Conservation (phyloP, 2,113 vertebrate genomes). For the Girardinichthys multiradiatus region DNA sequence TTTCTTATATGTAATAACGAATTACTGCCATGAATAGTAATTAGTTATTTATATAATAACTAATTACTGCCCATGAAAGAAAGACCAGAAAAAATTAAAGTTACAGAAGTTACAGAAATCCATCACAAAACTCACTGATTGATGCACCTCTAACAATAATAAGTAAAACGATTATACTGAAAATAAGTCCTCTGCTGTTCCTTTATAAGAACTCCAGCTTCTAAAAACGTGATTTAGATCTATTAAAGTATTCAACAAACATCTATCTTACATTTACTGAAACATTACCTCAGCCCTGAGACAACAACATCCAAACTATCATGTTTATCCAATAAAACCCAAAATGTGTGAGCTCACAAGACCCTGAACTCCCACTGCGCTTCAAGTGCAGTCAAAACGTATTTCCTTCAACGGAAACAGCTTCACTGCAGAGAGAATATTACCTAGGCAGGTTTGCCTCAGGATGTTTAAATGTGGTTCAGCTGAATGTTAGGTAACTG, state of each 20-base stretch:
- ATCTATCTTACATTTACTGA: conserved; percentile 27
- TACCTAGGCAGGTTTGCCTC: conserved; percentile 58
- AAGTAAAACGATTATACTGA: neutral
- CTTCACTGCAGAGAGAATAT: conserved; percentile 52
- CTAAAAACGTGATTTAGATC: neutral
- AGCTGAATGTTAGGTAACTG: conserved; percentile 50
- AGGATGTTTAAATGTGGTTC: conserved; percentile 57
- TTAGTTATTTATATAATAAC: neutral
- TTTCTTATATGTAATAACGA: neutral
- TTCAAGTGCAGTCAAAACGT: conserved; percentile 52
- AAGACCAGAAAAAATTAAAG: neutral
- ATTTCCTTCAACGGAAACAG: conserved; percentile 62
- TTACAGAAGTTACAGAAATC: neutral
- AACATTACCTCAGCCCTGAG: conserved; percentile 36
- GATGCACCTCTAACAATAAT: neutral
- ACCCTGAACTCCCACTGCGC: conserved; percentile 51
- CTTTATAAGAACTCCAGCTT: neutral
- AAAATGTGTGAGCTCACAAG: conserved; percentile 49
- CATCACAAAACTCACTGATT: neutral
- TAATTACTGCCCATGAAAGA: neutral
- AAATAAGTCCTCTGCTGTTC: neutral
- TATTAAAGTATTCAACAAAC: neutral
- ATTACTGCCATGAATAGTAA: neutral
- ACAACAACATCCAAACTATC: conserved; percentile 42
- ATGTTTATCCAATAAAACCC: conserved; percentile 61